Conservation (phyloP, 2,113 vertebrate genomes). For the Sterna hirundo region DNA sequence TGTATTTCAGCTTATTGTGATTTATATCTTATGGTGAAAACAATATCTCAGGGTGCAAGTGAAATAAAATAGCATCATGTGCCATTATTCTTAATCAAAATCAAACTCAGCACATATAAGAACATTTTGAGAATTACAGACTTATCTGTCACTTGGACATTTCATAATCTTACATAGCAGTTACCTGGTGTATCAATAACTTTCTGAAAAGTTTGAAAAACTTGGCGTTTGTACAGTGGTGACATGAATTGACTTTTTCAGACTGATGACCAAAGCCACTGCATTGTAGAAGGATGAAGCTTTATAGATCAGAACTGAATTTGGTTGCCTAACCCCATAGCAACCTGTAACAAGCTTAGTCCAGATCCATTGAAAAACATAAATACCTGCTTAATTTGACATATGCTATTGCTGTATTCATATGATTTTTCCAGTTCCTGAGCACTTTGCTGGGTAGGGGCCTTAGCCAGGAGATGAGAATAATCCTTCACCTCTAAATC, state of each 20-base stretch:
- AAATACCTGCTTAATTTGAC: conserved; percentile 27
- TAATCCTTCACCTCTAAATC: conserved; percentile 26
- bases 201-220: not conserved
- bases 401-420: not conserved
- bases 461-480: not conserved
- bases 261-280: not conserved
- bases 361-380: not conserved
- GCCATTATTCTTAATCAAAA: not conserved
- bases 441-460: not conserved
- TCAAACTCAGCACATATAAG: not conserved
- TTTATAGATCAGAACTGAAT: not conserved
- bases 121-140: not conserved
- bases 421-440: not conserved
- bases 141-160: not conserved
- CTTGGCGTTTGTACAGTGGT: not conserved
- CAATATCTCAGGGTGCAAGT: not conserved
- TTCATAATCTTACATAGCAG: not conserved
- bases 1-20: not conserved
- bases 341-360: not conserved
- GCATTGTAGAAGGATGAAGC: not conserved
- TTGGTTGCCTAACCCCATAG: not conserved
- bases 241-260: not conserved
- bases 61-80: conserved; percentile 17
- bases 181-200: not conserved
- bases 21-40: not conserved